Evolutionary conservation across 2,888 invertebrate genomes (phyloP).

Genomic region (Buathra laborator): DNA sequence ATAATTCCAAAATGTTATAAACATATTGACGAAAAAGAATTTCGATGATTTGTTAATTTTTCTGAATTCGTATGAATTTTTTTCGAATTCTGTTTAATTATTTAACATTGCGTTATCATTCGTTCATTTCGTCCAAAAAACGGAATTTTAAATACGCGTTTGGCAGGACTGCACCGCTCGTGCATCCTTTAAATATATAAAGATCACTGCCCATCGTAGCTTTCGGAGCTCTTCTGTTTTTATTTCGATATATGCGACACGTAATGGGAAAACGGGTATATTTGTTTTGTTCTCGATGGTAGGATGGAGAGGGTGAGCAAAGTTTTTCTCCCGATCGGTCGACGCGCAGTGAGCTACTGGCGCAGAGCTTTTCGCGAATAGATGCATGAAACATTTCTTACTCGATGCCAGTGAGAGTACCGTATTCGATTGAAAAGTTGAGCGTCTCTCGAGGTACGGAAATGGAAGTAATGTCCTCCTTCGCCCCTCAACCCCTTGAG

Average conservation of each 20-base stretch:
- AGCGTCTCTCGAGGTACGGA: conserved; percentile 48
- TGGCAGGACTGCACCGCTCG: no score
- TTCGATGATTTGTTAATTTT: no score
- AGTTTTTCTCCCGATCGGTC: conserved; percentile 41
- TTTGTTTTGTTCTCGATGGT: background rate
- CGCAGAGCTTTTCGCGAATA: conserved; percentile 5
- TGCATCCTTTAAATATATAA: background rate
- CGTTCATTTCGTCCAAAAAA: no score
- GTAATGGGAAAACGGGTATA: conserved; percentile 2
- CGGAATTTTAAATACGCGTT: no score
- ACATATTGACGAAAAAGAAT: no score
- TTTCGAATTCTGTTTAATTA: no score
- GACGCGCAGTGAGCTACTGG: background rate
- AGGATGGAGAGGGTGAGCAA: background rate
- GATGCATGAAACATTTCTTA: conserved; percentile 51
- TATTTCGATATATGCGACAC: background rate
- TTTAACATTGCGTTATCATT: no score
- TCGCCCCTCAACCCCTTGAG: conserved; percentile 18
- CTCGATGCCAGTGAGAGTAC: conserved; percentile 47
- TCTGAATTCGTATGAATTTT: no score
- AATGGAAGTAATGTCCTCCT: conserved; percentile 51
- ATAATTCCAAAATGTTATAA: no score
- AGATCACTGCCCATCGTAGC: background rate
- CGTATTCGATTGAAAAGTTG: conserved; percentile 76
- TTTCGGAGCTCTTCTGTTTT: background rate